Evolutionary conservation across 2,797 vertebrate species (phyloP), one percentile per base, ranked within the genome.

Genomic region (Harpagifer antarcticus): DNA sequence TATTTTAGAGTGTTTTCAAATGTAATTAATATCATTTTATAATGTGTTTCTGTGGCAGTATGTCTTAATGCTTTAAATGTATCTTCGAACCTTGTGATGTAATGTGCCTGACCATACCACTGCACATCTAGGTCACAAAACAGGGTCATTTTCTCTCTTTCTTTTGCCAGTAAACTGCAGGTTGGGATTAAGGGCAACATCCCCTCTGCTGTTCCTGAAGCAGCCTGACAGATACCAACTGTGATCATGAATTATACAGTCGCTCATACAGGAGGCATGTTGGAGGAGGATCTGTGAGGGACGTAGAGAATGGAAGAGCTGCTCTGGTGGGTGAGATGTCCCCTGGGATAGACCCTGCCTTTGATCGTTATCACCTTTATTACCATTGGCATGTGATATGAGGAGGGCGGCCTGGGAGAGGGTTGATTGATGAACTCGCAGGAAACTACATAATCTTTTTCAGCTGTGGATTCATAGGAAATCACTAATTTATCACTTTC

Each of bases 241-340:
- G 66, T 12, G 63, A 43, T 72, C 64, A 72, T 87, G 68, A 87
- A 87, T 87, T 69, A 87, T 80, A 76, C 47, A 86, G 74, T 3
- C 16, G n/a, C 40, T 76, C 45, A 70, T 64, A 6, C 49, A 23
- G 70, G 9, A 23, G 13, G 3, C 48, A 48, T 16, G 33, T 17
- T 0, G 31, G 9, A 53, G 17, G 57, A 68, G 54, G 63, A 67
- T 63, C 70, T 68, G 23, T 15, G 74, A 55, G 66, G 27, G 53
- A 72, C 5, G 42, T 5, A 55, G 16, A 54, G 53, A 61, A 37
- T 1, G 8, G 45, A 2, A 33, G 59, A 50, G 57, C 37, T 1
- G 45, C 37, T 62, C 53, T 16, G 33, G 0, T 8, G 44, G 74
- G 43, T 20, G 50, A 54, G 67, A 62, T 78, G 66, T 65, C 76